Evolutionary conservation across 1,140 invertebrate genomes (phyloP), one percentile per base, ranked within the genome.

Genomic region (Drosophila persimilis): DNA sequence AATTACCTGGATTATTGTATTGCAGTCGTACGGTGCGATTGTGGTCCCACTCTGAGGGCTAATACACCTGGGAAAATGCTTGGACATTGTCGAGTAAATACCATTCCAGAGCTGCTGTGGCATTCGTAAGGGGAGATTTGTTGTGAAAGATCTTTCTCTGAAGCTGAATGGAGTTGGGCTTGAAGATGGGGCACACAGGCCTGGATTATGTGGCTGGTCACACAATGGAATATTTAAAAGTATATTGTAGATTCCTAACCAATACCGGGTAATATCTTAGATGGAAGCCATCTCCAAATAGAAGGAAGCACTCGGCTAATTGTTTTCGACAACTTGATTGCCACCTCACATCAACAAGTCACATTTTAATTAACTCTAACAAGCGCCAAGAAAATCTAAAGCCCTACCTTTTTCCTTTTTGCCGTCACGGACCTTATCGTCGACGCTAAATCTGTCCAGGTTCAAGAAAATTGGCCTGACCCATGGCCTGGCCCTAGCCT

Each of bases 1-100:
- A 88, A 88, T 88, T 88, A 88, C 83, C 83, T 79, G 70, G 79
- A 88, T 88, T 88, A 88, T 88, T 88, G 84, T 88, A 35, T 63
- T 60, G 54, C 57, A 76, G 63, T 61, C 83, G 83, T 86, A 74
- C 79, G 67, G 57, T 73, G 51, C 54, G 65, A 39, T 26, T 45
- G 35, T 48, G 29, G 22, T 5, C n/a, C 43, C 26, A 13, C 17
- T 50, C 43, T 43, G 31, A 31, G 31, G 8, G 48, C 59, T 86
- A 86, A 86, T 86, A 81, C 83, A 72, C 77, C 78, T 86, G 81
- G 81, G 81, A 86, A 85, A 83, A 57, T 47, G 70, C 57, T 47
- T 62, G 69, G 59, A 73, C 70, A 73, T 51, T 60, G 31, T 53
- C 26, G 20, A 9, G 20, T 15, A 29, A 53, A 39, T 39, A 39